These are phyloP conservation scores for Fragum whitleyi DNA, from an alignment of 2,888 invertebrate genomes.

Conservation along the genomic window DNA sequence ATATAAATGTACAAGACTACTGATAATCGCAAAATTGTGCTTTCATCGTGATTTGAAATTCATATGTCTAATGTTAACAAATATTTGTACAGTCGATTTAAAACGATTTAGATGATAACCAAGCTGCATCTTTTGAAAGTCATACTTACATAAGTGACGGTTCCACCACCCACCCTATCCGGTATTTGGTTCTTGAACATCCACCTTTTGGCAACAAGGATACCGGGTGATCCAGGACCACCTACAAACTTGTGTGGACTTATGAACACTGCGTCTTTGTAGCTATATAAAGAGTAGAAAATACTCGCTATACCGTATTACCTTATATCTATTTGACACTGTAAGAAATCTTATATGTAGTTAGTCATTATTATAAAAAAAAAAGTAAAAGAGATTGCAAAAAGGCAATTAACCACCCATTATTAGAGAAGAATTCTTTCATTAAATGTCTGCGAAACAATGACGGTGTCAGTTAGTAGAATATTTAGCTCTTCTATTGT, in stretches of 20 bases:
- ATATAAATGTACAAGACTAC: no score
- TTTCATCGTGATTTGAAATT: no score
- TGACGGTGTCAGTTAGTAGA: no score
- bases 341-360: no score
- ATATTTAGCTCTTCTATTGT: no score
- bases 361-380: background rate
- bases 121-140: no score
- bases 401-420: background rate
- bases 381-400: background rate
- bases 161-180: slow-evolving; percentile 74
- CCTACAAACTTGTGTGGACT: slow-evolving; percentile 79
- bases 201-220: slow-evolving; percentile 76
- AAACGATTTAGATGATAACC: no score
- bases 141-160: slow-evolving; percentile 73
- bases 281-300: slow-evolving; percentile 66
- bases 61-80: no score
- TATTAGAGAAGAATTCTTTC: no score
- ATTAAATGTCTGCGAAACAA: no score
- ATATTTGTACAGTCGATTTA: no score
- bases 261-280: slow-evolving; percentile 75
- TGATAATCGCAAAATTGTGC: no score
- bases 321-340: background rate
- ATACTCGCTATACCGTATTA: background rate
- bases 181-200: slow-evolving; percentile 75
- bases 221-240: slow-evolving; percentile 75